Conservation (phyloP, 2,797 vertebrate genomes). For the Okamejei kenojei region DNA sequence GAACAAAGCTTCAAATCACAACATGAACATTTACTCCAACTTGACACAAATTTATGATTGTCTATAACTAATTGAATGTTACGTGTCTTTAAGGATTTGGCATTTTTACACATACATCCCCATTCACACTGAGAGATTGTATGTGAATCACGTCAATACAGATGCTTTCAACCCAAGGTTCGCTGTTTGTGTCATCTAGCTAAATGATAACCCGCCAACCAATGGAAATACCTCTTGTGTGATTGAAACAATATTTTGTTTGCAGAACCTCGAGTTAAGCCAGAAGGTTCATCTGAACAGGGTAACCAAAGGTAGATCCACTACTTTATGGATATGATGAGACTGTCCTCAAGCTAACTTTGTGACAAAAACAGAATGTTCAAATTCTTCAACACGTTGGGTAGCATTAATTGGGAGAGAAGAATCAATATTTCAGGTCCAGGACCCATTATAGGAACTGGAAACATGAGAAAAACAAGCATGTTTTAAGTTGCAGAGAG, state of each 20-base stretch:
- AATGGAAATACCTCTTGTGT: no score
- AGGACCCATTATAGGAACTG: no score
- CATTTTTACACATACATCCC: neutral
- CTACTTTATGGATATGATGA: neutral
- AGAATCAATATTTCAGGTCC: no score
- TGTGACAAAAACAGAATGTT: no score
- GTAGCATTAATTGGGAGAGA: no score
- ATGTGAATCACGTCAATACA: neutral
- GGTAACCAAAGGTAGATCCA: neutral
- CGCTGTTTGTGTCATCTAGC: neutral
- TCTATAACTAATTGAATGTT: slow-evolving; percentile 18
- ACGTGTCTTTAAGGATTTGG: neutral
- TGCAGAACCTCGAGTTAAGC: no score
- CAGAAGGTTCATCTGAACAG: neutral
- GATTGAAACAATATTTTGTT: no score
- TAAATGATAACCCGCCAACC: neutral
- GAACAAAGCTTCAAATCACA: neutral
- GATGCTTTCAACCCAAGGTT: neutral
- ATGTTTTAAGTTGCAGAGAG: no score
- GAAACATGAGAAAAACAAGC: no score
- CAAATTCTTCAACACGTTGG: no score
- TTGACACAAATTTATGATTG: slow-evolving; percentile 7
- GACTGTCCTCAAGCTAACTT: neutral
- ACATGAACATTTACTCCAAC: neutral
- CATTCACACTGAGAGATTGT: neutral